A percentile compares a stretch with the other conserved stretches of the same genome.
Evolutionary conservation across 2,797 vertebrate species (phyloP).

Genomic region (Selene dorsalis): DNA sequence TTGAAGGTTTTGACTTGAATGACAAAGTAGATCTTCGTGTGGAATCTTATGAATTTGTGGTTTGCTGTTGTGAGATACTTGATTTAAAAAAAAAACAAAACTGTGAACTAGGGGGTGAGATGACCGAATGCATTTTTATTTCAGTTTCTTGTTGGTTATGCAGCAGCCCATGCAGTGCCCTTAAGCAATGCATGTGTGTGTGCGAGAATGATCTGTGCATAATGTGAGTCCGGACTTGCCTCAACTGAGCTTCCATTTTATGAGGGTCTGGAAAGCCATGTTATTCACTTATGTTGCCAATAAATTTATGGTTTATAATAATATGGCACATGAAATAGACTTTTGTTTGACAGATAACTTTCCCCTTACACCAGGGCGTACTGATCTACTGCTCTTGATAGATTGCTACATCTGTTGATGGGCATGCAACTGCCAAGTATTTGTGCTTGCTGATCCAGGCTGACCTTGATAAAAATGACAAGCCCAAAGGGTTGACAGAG

Average conservation of each 20-base stretch:
- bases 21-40: constrained; percentile 10
- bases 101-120: neutral
- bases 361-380: constrained; percentile 37
- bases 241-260: constrained; percentile 45
- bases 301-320: constrained; percentile 35
- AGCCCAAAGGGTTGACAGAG: constrained; percentile 42
- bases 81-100: neutral
- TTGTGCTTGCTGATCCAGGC: constrained; percentile 42
- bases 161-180: constrained; percentile 48
- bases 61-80: constrained; percentile 8
- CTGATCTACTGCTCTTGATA: constrained; percentile 20
- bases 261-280: constrained; percentile 3
- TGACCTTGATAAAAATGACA: constrained; percentile 57
- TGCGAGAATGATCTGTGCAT: constrained; percentile 44
- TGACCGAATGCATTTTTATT: constrained; percentile 19
- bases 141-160: constrained; percentile 43
- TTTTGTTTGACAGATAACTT: constrained; percentile 45
- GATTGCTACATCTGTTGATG: constrained; percentile 39
- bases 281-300: constrained; percentile 43
- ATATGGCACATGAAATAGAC: constrained; percentile 14
- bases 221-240: constrained; percentile 56
- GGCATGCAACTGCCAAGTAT: constrained; percentile 47
- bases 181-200: constrained; percentile 41
- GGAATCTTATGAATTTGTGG: neutral
- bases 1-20: too few species aligned